Conservation (phyloP, 2,888 invertebrate species). For the Microdon myrmicae region DNA sequence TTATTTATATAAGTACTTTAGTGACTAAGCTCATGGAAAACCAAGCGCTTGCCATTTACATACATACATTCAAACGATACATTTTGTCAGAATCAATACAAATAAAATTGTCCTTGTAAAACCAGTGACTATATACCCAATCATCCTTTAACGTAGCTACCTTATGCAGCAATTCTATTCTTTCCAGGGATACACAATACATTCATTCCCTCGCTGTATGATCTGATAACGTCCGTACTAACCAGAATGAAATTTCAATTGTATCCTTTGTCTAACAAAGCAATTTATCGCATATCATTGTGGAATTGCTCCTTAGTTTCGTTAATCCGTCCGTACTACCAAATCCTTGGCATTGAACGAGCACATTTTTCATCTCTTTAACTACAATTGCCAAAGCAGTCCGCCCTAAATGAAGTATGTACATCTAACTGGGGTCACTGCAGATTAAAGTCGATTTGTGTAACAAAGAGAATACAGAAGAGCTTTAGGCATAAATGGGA, state of each 20-base stretch:
- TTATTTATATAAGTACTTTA: no score
- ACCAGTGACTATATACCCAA: no score
- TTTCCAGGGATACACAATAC: not conserved
- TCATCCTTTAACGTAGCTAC: constrained; percentile 3
- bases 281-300: constrained; percentile 43
- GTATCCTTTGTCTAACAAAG: constrained; percentile 32
- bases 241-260: constrained; percentile 39
- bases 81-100: constrained; percentile 35
- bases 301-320: constrained; percentile 29
- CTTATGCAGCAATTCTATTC: not conserved
- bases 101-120: constrained; percentile 36
- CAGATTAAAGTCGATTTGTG: constrained; percentile 14
- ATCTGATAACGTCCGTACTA: no score
- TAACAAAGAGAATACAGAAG: constrained; percentile 15
- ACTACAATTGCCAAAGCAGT: not conserved
- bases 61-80: constrained; percentile 30
- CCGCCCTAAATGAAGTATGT: constrained; percentile 26
- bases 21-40: no score
- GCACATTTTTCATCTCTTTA: no score
- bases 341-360: constrained; percentile 8
- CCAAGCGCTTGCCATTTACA: no score
- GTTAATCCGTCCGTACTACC: constrained; percentile 28
- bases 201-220: not conserved
- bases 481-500: constrained; percentile 5
- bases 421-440: constrained; percentile 35